Evolutionary conservation across 2,888 invertebrate genomes (phyloP), one percentile per base, ranked within the genome.

Genomic region (Alloplasta piceator): DNA sequence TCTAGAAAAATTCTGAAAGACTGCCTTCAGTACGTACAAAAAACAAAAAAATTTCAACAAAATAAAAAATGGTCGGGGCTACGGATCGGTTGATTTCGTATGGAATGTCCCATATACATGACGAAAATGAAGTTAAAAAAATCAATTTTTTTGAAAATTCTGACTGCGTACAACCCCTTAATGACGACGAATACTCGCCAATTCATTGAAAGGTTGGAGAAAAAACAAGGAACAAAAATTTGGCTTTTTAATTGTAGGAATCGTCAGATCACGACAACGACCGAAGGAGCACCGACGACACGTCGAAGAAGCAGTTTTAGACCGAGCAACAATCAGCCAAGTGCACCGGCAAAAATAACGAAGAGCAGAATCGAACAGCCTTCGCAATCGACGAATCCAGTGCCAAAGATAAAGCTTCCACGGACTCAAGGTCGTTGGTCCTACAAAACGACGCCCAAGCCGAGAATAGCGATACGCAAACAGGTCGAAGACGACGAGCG

Each of bases 371-470:
- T 88, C 80, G 74, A 84, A 10, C 84, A 84, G n/a, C 72, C 84
- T 68, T 48, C 85, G 41, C 56, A 78, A 4, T 76, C 81, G 12
- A 60, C 93, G 26, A 94, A 95, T 50, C 95, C 95, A 84, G 93
- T 96, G 78, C 96, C 96, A 89, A 96, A 97, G 92, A 96, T 97
- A 87, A 97, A 97, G 91, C 92, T 97, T 56, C 96, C 97, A 89
- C 94, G 97, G 60, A 94, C 97, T 10, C 96, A 96, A 63, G 97
- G 97, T 70, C 95, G 98, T 85, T 98, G 98, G 98, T 97, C 97
- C 87, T 98, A 97, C 92, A 97, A 97, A 93, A 97, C 97, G 7
- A 96, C 97, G 36, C 96, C 97, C 0, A 98, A 97, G 91, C 97
- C 98, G 4, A 94, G 97, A 91, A 95, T 98, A 6, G 95, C 95